Evolutionary conservation across 2,113 vertebrate species (phyloP).

Genomic region (Pterophyllum scalare): DNA sequence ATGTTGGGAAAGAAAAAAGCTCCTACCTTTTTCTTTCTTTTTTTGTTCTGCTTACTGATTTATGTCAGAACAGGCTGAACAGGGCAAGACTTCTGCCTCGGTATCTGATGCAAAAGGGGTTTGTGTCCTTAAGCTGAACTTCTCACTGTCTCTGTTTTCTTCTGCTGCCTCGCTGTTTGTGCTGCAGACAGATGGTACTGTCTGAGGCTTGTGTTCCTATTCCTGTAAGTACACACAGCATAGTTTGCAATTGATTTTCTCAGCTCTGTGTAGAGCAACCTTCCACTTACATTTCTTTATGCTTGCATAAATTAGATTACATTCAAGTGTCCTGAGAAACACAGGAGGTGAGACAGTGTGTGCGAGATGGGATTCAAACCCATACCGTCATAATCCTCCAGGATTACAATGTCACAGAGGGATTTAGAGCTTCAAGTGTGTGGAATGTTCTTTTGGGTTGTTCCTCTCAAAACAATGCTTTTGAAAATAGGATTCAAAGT

Average conservation of each 20-base stretch:
- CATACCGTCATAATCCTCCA: slow-evolving; percentile 57
- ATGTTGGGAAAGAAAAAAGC: not conserved
- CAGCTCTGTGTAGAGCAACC: not conserved
- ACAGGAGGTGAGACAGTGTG: slow-evolving; percentile 38
- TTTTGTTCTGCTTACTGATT: not conserved
- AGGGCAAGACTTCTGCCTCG: not conserved
- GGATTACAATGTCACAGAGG: slow-evolving; percentile 56
- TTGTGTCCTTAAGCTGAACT: slow-evolving; percentile 23
- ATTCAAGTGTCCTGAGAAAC: slow-evolving; percentile 10
- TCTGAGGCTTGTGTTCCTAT: not conserved
- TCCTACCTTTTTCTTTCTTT: fast-evolving
- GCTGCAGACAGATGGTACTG: not conserved
- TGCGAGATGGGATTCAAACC: slow-evolving; percentile 28
- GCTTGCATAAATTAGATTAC: slow-evolving; percentile 24
- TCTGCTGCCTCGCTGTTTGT: not conserved
- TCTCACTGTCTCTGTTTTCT: not conserved
- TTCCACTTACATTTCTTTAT: not conserved
- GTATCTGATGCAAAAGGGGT: not conserved
- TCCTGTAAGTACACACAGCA: not conserved
- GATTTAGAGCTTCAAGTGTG: slow-evolving; percentile 47
- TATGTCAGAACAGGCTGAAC: not conserved
- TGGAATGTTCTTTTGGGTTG: not conserved
- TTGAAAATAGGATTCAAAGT: not conserved
- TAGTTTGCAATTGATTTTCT: not conserved
- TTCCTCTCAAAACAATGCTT: not conserved